Conservation (phyloP, 2,888 invertebrate species). For the Lingula anatina region DNA sequence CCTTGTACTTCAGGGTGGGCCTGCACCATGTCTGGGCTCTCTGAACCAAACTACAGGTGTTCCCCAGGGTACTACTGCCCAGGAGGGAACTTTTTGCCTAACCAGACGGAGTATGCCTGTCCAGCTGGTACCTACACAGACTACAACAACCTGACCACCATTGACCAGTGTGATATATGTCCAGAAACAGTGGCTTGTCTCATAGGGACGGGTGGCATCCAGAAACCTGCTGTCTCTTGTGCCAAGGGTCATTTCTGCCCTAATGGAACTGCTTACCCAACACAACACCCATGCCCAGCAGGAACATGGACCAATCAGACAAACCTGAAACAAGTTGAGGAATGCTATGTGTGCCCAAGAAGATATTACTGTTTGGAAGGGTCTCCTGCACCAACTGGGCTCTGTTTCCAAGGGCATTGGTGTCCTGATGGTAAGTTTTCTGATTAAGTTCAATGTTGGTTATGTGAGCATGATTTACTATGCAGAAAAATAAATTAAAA, state of each 20-base stretch:
- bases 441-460: background rate
- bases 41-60: slow-evolving; percentile 36
- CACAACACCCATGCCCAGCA: slow-evolving; percentile 42
- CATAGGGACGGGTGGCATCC: slow-evolving; percentile 40
- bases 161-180: slow-evolving; percentile 37
- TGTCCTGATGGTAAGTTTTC: slow-evolving; percentile 37
- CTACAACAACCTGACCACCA: slow-evolving; percentile 36
- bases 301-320: slow-evolving; percentile 43
- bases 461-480: background rate
- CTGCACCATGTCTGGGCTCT: slow-evolving; percentile 34
- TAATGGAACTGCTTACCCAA: slow-evolving; percentile 28
- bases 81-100: slow-evolving; percentile 33
- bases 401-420: slow-evolving; percentile 39
- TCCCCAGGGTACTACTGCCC: slow-evolving; percentile 46
- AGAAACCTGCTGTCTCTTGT: slow-evolving; percentile 42
- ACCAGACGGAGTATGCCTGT: slow-evolving; percentile 40
- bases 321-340: slow-evolving; percentile 31
- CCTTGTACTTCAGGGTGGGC: slow-evolving; percentile 36
- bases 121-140: slow-evolving; percentile 43
- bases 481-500: background rate
- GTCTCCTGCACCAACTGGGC: slow-evolving; percentile 27
- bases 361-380: slow-evolving; percentile 43
- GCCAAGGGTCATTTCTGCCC: slow-evolving; percentile 43
- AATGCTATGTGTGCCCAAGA: slow-evolving; percentile 37
- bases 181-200: slow-evolving; percentile 31